These are phyloP conservation scores for Acanthisitta chloris DNA, from an alignment of 2,113 vertebrate genomes.

Conservation along the genomic window DNA sequence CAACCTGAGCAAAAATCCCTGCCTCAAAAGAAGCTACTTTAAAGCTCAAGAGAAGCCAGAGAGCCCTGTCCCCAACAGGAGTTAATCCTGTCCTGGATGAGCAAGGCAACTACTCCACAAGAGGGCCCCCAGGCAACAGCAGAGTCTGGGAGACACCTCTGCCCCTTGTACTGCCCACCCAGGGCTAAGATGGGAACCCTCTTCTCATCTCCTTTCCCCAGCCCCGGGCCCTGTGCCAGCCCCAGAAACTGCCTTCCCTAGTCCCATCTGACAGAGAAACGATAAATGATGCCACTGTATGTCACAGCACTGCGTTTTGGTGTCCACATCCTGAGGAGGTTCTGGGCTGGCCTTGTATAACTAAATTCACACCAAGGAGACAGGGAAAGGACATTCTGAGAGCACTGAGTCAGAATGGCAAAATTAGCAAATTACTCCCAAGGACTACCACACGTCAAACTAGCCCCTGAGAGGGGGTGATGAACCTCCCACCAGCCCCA, in stretches of 20 bases:
- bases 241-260: background rate
- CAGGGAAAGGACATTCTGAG: background rate
- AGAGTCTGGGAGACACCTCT: background rate
- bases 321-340: background rate
- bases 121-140: background rate
- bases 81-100: background rate
- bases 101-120: background rate
- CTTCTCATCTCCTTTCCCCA: background rate
- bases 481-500: background rate
- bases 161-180: background rate
- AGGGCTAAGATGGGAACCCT: accelerated
- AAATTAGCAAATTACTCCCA: background rate
- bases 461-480: background rate
- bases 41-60: background rate
- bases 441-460: background rate
- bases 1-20: background rate
- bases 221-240: background rate
- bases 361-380: background rate
- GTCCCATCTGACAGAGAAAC: background rate
- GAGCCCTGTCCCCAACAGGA: background rate
- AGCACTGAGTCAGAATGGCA: background rate
- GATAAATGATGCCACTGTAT: background rate
- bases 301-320: background rate
- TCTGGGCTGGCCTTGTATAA: background rate
- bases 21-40: background rate